These are phyloP conservation scores for Pseudolaguvia tuberculata DNA, from an alignment of 2,113 vertebrate genomes.

Conservation along the genomic window DNA sequence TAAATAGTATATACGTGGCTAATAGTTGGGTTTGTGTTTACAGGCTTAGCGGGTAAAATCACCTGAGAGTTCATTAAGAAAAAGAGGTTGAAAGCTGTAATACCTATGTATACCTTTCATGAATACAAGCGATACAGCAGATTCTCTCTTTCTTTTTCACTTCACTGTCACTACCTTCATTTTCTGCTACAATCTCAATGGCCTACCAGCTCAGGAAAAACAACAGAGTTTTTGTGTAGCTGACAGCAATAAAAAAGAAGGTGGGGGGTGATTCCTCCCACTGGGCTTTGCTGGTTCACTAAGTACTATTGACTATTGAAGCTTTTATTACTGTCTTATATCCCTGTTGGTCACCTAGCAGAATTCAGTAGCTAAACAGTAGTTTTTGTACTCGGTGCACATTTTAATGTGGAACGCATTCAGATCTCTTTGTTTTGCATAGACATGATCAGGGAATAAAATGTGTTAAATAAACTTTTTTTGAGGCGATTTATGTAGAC, in stretches of 20 bases:
- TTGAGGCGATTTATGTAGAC: background rate
- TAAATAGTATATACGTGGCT: slow-evolving; percentile 53
- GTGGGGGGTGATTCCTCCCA: slow-evolving; percentile 34
- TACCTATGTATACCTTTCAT: background rate
- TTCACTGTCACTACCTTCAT: background rate
- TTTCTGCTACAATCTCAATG: background rate
- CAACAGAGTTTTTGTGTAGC: slow-evolving; percentile 59
- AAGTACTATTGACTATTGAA: slow-evolving; percentile 26
- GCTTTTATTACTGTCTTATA: slow-evolving; percentile 38
- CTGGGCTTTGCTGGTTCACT: slow-evolving; percentile 12
- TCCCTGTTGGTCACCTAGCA: slow-evolving; percentile 24
- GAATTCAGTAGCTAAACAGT: background rate
- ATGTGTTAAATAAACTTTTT: background rate
- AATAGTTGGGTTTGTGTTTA: slow-evolving; percentile 60
- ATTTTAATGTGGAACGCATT: background rate
- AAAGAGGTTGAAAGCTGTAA: background rate
- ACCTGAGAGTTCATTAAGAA: background rate
- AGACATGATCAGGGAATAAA: background rate
- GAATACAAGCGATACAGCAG: background rate
- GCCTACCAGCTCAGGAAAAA: slow-evolving; percentile 31
- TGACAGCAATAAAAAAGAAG: slow-evolving; percentile 8
- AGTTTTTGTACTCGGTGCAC: background rate
- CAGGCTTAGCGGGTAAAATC: slow-evolving; percentile 47
- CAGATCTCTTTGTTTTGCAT: background rate
- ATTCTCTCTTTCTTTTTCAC: background rate